phyloP scores from a whole-genome alignment of 2,888 invertebrate genomes.

The Folsomia manolachei region DNA sequence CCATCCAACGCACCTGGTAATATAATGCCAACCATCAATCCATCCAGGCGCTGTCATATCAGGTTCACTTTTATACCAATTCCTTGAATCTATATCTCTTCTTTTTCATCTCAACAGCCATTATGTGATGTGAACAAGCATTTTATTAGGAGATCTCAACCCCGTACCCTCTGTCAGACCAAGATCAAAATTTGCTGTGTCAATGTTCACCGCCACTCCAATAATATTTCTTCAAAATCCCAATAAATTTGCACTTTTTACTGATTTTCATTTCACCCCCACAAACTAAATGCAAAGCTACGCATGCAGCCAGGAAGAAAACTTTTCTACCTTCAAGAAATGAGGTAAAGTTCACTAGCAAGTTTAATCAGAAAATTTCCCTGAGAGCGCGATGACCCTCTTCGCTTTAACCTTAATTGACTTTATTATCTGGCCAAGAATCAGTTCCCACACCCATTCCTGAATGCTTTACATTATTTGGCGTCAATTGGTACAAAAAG shows the following conservation, averaged over 20 bases:
- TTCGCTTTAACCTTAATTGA: constrained; percentile 34
- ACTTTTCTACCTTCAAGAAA: background rate
- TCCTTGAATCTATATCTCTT: background rate
- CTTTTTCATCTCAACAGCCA: background rate
- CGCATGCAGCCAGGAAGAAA: background rate
- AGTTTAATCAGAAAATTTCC: constrained; percentile 33
- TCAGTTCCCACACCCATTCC: constrained; percentile 33
- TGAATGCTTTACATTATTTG: background rate
- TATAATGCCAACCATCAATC: background rate
- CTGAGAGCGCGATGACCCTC: constrained; percentile 46
- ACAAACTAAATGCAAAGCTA: background rate
- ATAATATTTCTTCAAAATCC: no score
- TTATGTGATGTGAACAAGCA: background rate
- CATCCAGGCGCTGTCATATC: background rate
- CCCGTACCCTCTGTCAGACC: background rate
- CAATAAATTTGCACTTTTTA: no score
- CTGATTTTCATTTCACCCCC: no score
- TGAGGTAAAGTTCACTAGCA: constrained; percentile 20
- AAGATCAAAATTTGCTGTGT: background rate
- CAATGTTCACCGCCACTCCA: no score
- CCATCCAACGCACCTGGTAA: constrained; percentile 40
- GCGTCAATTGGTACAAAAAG: no score
- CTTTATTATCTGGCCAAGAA: constrained; percentile 36
- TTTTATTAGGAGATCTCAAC: background rate
- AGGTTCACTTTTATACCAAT: background rate